A percentile compares a stretch with the other conserved stretches of the same genome.
Evolutionary conservation across 2,113 vertebrate genomes (phyloP).

Genomic region (Strix aluco): DNA sequence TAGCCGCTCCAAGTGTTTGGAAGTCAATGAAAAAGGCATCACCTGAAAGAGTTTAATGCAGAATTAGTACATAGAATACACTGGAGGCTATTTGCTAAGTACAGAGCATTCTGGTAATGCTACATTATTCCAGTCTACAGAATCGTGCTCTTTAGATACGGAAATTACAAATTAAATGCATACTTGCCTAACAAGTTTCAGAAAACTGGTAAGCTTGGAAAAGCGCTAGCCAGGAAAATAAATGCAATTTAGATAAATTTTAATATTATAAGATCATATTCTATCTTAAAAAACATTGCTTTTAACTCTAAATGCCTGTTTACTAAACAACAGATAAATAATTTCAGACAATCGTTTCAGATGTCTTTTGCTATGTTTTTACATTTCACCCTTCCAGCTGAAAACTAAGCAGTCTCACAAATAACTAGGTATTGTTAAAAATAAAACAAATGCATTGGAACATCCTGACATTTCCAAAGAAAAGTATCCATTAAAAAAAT

Average conservation of each 20-base stretch:
- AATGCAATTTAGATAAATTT: neutral
- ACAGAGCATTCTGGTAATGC: neutral
- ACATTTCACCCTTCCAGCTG: neutral
- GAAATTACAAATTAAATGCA: neutral
- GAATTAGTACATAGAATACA: neutral
- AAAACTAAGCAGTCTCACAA: neutral
- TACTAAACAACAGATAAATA: neutral
- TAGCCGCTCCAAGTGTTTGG: constrained; percentile 85
- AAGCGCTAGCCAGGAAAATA: neutral
- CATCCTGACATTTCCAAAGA: neutral
- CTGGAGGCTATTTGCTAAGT: neutral
- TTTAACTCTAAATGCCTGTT: neutral
- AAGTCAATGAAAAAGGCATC: constrained; percentile 84
- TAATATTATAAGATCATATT: neutral
- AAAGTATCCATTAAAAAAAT: neutral
- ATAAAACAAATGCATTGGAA: neutral
- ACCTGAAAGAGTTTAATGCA: constrained; percentile 72
- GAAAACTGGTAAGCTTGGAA: neutral
- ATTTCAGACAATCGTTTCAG: neutral
- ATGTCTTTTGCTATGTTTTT: neutral
- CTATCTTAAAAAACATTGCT: neutral
- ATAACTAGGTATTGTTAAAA: neutral
- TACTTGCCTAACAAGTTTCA: neutral
- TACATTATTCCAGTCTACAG: neutral
- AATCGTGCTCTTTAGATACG: accelerated